Evolutionary conservation across 37 sponge, comb jelly and placozoan genomes (phyloP).

Genomic region (Diacarnus erythraeanus): DNA sequence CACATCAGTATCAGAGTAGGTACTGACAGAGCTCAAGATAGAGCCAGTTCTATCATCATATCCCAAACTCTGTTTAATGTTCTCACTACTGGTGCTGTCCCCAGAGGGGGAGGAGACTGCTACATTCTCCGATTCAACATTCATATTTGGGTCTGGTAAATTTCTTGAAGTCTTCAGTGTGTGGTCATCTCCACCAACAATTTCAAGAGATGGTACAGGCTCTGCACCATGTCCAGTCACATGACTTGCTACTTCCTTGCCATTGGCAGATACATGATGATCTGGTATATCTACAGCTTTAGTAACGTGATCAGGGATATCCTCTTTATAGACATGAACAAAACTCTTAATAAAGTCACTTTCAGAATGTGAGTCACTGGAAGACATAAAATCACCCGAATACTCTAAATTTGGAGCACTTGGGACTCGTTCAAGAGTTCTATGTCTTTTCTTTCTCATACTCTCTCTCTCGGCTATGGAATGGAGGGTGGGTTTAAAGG

Average conservation of each 20-base stretch:
- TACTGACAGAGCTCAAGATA: not conserved
- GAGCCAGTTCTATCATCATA: not conserved
- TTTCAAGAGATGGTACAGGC: too few species aligned
- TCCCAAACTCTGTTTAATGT: not conserved
- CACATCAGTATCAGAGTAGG: slow-evolving; percentile 45
- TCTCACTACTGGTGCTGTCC: too few species aligned
- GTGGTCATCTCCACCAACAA: too few species aligned
- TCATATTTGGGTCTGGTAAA: too few species aligned
- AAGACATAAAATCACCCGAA: not conserved
- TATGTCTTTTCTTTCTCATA: not conserved
- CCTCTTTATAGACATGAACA: not conserved
- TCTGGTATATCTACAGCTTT: not conserved
- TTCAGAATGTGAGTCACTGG: not conserved
- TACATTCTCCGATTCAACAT: too few species aligned
- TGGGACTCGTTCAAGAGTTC: not conserved
- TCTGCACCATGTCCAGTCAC: too few species aligned
- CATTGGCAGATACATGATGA: too few species aligned
- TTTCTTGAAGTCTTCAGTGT: too few species aligned
- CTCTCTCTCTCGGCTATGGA: not conserved
- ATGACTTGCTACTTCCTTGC: not conserved
- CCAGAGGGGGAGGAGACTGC: not conserved
- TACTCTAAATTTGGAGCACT: slow-evolving; percentile 4
- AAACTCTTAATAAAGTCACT: not conserved
- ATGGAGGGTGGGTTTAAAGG: not conserved
- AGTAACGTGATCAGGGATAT: not conserved